Conservation (phyloP, 35 echinoderm and acorn worm species). For the Strongylocentrotus purpuratus region DNA sequence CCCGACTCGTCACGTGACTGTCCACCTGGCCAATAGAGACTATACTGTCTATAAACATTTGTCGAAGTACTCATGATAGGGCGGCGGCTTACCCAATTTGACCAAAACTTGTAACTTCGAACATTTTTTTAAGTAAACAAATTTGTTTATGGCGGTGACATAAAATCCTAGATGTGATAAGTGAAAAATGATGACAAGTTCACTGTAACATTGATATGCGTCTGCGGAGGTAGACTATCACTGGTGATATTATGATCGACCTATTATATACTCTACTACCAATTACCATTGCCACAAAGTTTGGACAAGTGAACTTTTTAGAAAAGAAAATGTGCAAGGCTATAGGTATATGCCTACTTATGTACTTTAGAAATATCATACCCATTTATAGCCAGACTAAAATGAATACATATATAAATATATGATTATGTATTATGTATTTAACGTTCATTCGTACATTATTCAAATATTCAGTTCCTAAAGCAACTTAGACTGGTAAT, state of each 20-base stretch:
- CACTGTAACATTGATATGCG: not conserved
- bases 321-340: no score
- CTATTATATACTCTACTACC: not conserved
- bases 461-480: no score
- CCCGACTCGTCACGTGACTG: constrained; percentile 91
- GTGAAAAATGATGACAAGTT: constrained; percentile 29
- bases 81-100: not conserved
- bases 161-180: constrained; percentile 53
- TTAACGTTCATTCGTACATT: no score
- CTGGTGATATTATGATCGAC: not conserved
- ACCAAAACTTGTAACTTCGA: constrained; percentile 42
- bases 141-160: constrained; percentile 47
- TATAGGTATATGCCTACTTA: no score
- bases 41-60: constrained; percentile 56
- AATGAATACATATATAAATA: no score
- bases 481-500: no score
- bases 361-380: no score
- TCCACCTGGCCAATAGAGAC: constrained; percentile 89
- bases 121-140: constrained; percentile 46
- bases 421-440: no score
- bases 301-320: not conserved
- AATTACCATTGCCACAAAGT: not conserved
- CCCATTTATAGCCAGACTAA: no score
- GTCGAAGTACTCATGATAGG: constrained; percentile 22
- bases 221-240: not conserved